phyloP scores from a whole-genome alignment of 92 coral and sea anemone species.

The Siderastrea radians region DNA sequence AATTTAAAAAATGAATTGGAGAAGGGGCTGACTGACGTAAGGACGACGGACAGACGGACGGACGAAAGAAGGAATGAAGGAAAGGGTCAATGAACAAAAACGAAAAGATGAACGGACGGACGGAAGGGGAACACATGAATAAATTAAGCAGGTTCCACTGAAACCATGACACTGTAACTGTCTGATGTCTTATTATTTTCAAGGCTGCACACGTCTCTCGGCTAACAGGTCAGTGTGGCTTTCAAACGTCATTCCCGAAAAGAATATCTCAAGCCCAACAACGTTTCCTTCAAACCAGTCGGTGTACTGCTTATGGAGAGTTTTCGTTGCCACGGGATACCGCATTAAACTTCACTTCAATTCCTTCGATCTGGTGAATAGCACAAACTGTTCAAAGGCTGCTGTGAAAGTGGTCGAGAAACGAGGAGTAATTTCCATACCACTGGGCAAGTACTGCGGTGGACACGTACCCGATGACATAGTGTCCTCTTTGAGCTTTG shows the following conservation, averaged over 20 bases:
- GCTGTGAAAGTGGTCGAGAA: constrained; percentile 26
- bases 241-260: background rate
- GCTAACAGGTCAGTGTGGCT: constrained; percentile 19
- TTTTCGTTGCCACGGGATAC: constrained; percentile 25
- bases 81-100: too few relatives aligned
- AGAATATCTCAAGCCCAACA: constrained; percentile 37
- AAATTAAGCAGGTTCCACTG: background rate
- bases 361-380: constrained; percentile 20
- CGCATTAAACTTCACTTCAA: constrained; percentile 31
- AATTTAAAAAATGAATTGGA: too few relatives aligned
- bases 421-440: background rate
- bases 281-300: constrained; percentile 20
- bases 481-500: constrained; percentile 11
- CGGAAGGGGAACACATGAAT: too few relatives aligned
- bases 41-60: too few relatives aligned
- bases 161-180: background rate
- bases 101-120: too few relatives aligned
- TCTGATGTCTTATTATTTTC: background rate
- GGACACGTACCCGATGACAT: constrained; percentile 29
- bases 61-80: too few relatives aligned
- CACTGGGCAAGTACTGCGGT: constrained; percentile 30
- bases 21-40: too few relatives aligned
- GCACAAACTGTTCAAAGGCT: constrained; percentile 22
- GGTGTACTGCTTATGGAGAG: constrained; percentile 57
- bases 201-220: constrained; percentile 29